phyloP scores from a whole-genome alignment of 2,888 invertebrate genomes.

The Drosophila nr. medialis region DNA sequence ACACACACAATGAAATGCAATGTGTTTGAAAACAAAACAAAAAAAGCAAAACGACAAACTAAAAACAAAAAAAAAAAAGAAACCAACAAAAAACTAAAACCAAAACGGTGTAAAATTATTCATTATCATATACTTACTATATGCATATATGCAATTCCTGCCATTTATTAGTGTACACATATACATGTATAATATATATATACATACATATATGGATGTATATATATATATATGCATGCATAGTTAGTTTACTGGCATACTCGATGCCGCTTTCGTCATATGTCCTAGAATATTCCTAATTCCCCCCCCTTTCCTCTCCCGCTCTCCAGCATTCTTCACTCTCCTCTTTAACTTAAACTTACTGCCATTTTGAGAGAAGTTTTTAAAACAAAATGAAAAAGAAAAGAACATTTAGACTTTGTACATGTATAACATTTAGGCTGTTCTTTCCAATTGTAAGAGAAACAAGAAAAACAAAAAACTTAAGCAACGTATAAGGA shows the following conservation, averaged over 20 bases:
- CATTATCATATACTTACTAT: constrained; percentile 42
- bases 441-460: constrained; percentile 67
- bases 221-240: constrained; percentile 11
- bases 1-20: constrained; percentile 16
- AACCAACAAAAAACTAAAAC: constrained; percentile 49
- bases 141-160: constrained; percentile 59
- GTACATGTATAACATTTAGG: constrained; percentile 77
- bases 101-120: constrained; percentile 58
- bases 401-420: constrained; percentile 69
- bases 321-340: neutral
- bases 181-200: constrained; percentile 13
- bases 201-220: constrained; percentile 11
- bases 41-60: constrained; percentile 37
- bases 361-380: constrained; percentile 75
- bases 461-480: constrained; percentile 40
- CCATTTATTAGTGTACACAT: constrained; percentile 57
- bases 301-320: neutral
- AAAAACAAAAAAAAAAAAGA: constrained; percentile 34
- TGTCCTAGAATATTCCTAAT: neutral
- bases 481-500: constrained; percentile 36
- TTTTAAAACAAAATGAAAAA: constrained; percentile 56
- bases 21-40: constrained; percentile 57
- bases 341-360: constrained; percentile 60
- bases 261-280: constrained; percentile 22
- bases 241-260: constrained; percentile 23